These are phyloP conservation scores for Bradypus variegatus DNA, from an alignment of 2,797 vertebrate species.

Conservation along the genomic window DNA sequence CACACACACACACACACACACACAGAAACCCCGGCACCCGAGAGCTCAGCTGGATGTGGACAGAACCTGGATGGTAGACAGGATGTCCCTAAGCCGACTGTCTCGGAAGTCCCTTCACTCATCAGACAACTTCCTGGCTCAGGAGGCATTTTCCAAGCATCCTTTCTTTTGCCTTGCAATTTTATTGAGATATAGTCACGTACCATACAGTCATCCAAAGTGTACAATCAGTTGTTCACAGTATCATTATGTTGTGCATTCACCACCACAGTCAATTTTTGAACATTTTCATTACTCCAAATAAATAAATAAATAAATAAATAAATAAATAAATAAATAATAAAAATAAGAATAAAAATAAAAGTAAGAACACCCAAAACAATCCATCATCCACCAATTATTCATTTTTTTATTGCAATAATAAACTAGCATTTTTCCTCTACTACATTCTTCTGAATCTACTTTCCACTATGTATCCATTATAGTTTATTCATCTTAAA, in stretches of 20 bases:
- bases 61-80: neutral
- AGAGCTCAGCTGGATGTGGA: neutral
- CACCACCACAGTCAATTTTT: too few species aligned
- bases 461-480: neutral
- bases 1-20: too few species aligned
- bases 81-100: neutral
- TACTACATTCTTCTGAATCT: neutral
- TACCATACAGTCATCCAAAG: too few species aligned
- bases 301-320: too few species aligned
- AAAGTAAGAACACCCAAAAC: too few species aligned
- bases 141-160: conserved; percentile 14
- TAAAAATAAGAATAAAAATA: too few species aligned
- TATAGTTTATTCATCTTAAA: neutral
- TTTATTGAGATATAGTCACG: too few species aligned
- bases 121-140: neutral
- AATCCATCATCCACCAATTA: too few species aligned
- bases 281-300: too few species aligned
- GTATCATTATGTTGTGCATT: too few species aligned
- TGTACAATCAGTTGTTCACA: too few species aligned
- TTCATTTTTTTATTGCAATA: neutral
- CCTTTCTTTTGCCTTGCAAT: neutral
- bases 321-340: too few species aligned
- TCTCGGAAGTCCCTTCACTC: neutral
- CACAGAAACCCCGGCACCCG: neutral
- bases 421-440: neutral